phyloP scores from a whole-genome alignment of 2,888 invertebrate species.

The Drosophila emarginata region DNA sequence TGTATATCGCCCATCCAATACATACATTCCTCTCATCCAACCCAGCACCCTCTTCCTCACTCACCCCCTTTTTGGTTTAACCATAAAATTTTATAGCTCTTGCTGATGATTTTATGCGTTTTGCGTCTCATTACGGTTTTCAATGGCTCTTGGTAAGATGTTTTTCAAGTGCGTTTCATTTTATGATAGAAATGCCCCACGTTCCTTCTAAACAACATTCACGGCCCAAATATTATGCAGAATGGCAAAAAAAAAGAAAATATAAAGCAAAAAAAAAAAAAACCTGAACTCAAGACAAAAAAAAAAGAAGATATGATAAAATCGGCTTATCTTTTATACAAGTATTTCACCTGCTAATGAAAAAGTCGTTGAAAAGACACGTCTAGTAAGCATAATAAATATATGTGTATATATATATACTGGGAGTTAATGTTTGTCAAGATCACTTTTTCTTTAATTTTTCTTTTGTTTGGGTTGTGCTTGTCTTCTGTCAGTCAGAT shows the following conservation, averaged over 20 bases:
- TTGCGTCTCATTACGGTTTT: constrained; percentile 46
- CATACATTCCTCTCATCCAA: neutral
- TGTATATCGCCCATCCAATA: neutral
- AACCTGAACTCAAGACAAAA: too few species aligned
- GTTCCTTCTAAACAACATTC: constrained; percentile 14
- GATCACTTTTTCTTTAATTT: constrained; percentile 10
- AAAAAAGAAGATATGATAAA: constrained; percentile 2
- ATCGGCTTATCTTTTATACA: constrained; percentile 4
- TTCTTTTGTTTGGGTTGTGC: neutral
- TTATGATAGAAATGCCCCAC: constrained; percentile 37
- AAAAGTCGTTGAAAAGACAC: constrained; percentile 3
- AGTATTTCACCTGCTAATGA: constrained; percentile 2
- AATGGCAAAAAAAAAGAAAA: neutral
- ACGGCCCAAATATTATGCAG: constrained; percentile 16
- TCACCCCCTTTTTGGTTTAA: neutral
- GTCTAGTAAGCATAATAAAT: constrained; percentile 1
- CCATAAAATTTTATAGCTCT: constrained; percentile 47
- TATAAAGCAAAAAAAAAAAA: neutral
- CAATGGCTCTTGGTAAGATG: constrained; percentile 36
- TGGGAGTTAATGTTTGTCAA: constrained; percentile 2
- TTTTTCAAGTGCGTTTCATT: constrained; percentile 43
- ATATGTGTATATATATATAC: too few species aligned
- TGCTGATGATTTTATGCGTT: constrained; percentile 56
- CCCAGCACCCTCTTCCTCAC: too few species aligned
- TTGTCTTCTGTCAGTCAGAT: constrained; percentile 2